phyloP scores from a whole-genome alignment of 2,888 invertebrate genomes.

The Urechis unicinctus region DNA sequence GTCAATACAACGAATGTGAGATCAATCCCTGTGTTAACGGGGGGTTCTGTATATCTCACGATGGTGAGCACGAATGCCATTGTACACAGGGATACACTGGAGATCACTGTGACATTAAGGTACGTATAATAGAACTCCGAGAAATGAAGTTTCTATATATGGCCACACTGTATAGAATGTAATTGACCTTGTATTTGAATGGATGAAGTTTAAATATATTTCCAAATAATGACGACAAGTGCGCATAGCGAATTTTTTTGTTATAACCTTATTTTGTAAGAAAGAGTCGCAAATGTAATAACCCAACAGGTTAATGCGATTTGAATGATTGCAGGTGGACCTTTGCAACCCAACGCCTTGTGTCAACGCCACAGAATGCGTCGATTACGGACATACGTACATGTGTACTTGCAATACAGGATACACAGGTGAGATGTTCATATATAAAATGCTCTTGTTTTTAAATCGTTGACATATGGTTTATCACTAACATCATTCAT shows the following conservation, averaged over 20 bases:
- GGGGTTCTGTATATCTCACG: not conserved
- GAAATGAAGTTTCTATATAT: too few relatives aligned
- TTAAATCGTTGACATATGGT: too few relatives aligned
- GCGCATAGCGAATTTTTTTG: too few relatives aligned
- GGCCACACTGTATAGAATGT: too few relatives aligned
- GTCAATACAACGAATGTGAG: conserved; percentile 2
- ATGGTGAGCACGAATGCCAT: not conserved
- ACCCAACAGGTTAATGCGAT: too few relatives aligned
- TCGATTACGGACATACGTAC: conserved; percentile 4
- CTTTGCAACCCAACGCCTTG: not conserved
- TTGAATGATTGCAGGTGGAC: not conserved
- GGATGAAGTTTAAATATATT: too few relatives aligned
- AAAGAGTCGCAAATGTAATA: too few relatives aligned
- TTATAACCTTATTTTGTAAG: too few relatives aligned
- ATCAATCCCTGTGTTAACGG: not conserved
- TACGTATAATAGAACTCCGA: too few relatives aligned
- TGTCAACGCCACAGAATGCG: not conserved
- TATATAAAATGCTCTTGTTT: too few relatives aligned
- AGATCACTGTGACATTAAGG: not conserved
- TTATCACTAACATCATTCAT: not conserved
- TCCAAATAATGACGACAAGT: too few relatives aligned
- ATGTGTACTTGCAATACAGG: conserved; percentile 5
- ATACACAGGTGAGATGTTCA: not conserved
- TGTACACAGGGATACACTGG: not conserved
- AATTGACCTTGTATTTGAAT: too few relatives aligned